Conservation (phyloP, 2,797 vertebrate species). For the Sebastes vulpes region DNA sequence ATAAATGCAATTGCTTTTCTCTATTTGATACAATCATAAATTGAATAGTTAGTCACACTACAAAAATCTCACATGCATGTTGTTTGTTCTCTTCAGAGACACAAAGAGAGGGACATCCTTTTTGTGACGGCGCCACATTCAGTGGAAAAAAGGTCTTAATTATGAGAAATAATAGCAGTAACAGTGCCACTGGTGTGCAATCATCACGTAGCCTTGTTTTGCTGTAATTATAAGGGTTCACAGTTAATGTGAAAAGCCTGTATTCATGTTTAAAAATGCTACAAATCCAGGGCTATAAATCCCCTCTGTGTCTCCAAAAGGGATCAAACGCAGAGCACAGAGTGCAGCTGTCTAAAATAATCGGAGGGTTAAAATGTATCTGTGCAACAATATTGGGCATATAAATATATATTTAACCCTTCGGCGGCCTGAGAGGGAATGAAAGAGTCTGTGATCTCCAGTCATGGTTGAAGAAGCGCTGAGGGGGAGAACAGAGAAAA, state of each 20-base stretch:
- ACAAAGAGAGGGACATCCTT: neutral
- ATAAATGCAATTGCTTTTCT: neutral
- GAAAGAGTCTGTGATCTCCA: slow-evolving; percentile 54
- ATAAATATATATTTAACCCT: slow-evolving; percentile 45
- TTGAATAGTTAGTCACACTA: neutral
- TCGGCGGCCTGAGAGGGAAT: slow-evolving; percentile 23
- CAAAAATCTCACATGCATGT: neutral
- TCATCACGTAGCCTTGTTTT: neutral
- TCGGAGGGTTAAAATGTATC: neutral
- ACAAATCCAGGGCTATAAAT: neutral
- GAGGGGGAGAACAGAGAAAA: slow-evolving; percentile 50
- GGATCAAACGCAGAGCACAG: neutral
- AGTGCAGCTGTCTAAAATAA: slow-evolving; percentile 4
- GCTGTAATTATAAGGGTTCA: slow-evolving; percentile 6
- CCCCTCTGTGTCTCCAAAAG: neutral
- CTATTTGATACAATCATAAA: neutral
- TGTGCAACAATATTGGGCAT: neutral
- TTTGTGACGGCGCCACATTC: neutral
- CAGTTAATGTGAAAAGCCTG: slow-evolving; percentile 17
- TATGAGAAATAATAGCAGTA: neutral
- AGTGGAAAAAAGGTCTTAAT: neutral
- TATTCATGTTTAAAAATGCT: slow-evolving; percentile 4
- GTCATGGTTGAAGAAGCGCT: slow-evolving; percentile 38
- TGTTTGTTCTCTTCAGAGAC: neutral
- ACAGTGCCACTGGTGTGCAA: neutral